Percentiles rank a stretch among this genome's conserved stretches.
Conservation (phyloP, 1,140 invertebrate genomes). For the Metaphire vulgaris region DNA sequence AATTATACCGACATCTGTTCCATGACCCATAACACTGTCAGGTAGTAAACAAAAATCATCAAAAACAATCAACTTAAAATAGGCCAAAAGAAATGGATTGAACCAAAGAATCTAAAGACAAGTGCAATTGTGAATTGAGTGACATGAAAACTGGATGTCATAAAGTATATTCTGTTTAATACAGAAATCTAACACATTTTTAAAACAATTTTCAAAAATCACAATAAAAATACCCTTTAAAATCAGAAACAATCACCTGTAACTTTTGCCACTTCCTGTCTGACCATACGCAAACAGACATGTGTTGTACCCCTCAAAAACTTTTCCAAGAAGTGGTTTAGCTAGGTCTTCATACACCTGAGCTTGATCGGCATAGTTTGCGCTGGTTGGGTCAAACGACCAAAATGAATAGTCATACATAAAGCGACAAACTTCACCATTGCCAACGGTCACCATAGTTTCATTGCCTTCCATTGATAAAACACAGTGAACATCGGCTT, state of each 20-base stretch:
- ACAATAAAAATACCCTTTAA: too few relatives aligned
- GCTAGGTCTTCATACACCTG: conserved; percentile 45
- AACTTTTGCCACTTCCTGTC: conserved; percentile 87
- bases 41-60: too few relatives aligned
- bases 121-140: too few relatives aligned
- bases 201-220: too few relatives aligned
- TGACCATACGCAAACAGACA: conserved; percentile 90
- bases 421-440: conserved; percentile 56
- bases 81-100: too few relatives aligned
- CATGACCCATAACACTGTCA: conserved; percentile 51
- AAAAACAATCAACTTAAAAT: too few relatives aligned
- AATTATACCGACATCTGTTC: conserved; percentile 44
- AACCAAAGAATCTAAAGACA: too few relatives aligned
- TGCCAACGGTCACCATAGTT: conserved; percentile 52
- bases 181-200: too few relatives aligned
- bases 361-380: conserved; percentile 44
- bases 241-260: conserved; percentile 53
- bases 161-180: too few relatives aligned
- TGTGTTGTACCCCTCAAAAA: conserved; percentile 52
- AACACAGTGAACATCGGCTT: conserved; percentile 54
- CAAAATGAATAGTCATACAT: conserved; percentile 61
- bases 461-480: conserved; percentile 57
- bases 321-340: conserved; percentile 46
- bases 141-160: too few relatives aligned
- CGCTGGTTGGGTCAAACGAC: conserved; percentile 50